phyloP scores from a whole-genome alignment of 2,113 vertebrate species.

The Toxotes chatareus region DNA sequence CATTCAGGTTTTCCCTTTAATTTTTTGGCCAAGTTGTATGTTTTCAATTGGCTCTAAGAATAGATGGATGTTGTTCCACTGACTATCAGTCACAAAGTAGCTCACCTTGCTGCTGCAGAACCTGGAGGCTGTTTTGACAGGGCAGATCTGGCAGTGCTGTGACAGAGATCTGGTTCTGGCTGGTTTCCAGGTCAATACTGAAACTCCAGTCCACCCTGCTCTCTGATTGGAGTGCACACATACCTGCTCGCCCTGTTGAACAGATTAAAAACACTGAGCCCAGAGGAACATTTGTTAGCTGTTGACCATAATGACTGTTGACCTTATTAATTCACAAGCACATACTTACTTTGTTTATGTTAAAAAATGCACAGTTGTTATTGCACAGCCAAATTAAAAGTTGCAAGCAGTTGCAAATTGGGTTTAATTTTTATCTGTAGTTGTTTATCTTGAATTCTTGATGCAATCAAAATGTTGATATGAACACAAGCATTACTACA shows the following conservation, averaged over 20 bases:
- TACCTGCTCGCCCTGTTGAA: constrained; percentile 19
- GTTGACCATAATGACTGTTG: neutral
- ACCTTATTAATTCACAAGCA: constrained; percentile 4
- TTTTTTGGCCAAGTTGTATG: neutral
- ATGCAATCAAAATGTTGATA: neutral
- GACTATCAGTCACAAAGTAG: constrained; percentile 14
- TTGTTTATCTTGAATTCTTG: neutral
- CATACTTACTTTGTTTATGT: neutral
- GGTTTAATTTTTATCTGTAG: neutral
- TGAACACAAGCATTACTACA: neutral
- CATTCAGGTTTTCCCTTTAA: too few species aligned
- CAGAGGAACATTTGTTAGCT: neutral
- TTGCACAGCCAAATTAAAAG: neutral
- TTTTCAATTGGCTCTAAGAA: constrained; percentile 29
- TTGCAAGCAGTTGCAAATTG: neutral
- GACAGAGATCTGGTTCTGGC: constrained; percentile 40
- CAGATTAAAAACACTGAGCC: constrained; percentile 21
- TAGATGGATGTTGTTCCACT: constrained; percentile 21
- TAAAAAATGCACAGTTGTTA: neutral
- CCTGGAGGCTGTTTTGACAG: constrained; percentile 50
- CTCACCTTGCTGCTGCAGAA: constrained; percentile 25
- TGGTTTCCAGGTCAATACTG: constrained; percentile 46
- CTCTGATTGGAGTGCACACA: constrained; percentile 50
- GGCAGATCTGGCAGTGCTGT: constrained; percentile 22
- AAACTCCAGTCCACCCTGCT: constrained; percentile 10